phyloP scores from a whole-genome alignment of 2,888 invertebrate species.

The Phyto melanocephala region DNA sequence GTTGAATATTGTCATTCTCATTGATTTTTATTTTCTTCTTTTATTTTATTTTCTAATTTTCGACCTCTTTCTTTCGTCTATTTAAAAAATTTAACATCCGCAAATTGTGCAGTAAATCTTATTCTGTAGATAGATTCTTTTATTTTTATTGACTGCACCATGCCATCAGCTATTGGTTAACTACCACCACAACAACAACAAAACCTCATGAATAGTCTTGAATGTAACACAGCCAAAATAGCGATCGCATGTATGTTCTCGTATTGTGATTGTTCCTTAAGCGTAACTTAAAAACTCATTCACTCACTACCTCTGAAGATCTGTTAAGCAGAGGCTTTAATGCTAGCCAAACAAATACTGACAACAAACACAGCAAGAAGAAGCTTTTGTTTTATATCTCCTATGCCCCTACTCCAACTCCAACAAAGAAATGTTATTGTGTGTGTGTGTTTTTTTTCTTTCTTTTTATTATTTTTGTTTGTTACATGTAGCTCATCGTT shows the following conservation, averaged over 20 bases:
- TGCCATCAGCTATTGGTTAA: slow-evolving; percentile 40
- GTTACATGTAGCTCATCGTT: slow-evolving; percentile 56
- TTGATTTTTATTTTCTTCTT: slow-evolving; percentile 12
- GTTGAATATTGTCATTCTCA: slow-evolving; percentile 55
- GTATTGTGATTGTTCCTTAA: slow-evolving; percentile 13
- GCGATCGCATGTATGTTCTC: slow-evolving; percentile 16
- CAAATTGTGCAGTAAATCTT: slow-evolving; percentile 64
- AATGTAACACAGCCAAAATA: neutral
- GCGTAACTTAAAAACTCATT: slow-evolving; percentile 56
- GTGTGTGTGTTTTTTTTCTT: neutral
- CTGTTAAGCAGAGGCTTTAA: slow-evolving; percentile 47
- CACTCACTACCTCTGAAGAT: slow-evolving; percentile 53
- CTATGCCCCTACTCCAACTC: slow-evolving; percentile 3
- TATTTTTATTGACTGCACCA: slow-evolving; percentile 55
- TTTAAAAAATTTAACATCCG: slow-evolving; percentile 61
- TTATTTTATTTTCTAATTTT: slow-evolving; percentile 45
- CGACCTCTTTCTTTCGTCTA: slow-evolving; percentile 59
- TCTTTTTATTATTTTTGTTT: no score
- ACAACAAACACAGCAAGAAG: neutral
- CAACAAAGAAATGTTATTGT: slow-evolving; percentile 9
- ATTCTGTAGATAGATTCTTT: slow-evolving; percentile 46
- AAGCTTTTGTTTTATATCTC: neutral
- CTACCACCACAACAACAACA: slow-evolving; percentile 2
- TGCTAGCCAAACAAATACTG: neutral
- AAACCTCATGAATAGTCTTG: neutral